Conservation (phyloP, 2,113 vertebrate species). For the Tylochromis polylepis region DNA sequence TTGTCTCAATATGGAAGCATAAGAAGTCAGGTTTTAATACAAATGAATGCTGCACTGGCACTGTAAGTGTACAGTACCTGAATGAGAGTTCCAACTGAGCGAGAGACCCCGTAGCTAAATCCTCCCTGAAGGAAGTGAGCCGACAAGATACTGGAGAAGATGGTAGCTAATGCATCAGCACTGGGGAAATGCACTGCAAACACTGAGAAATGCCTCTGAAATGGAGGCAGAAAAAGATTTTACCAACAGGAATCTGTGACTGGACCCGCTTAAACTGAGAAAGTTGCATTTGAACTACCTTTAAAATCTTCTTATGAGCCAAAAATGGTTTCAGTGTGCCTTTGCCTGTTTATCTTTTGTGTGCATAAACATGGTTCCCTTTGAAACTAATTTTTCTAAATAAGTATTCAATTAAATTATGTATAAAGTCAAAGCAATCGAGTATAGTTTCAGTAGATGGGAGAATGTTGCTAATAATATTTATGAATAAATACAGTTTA, state of each 20-base stretch:
- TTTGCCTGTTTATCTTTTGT: not conserved
- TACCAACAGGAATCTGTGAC: not conserved
- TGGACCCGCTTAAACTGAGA: not conserved
- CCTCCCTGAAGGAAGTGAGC: slow-evolving; percentile 75
- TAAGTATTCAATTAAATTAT: not conserved
- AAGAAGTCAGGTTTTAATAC: not conserved
- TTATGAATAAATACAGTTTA: not conserved
- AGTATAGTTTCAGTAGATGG: not conserved
- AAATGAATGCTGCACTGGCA: not conserved
- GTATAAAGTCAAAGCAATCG: not conserved
- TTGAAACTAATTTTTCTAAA: not conserved
- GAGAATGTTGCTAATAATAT: not conserved
- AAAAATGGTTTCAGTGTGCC: not conserved
- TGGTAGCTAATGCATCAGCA: slow-evolving; percentile 64
- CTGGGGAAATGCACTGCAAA: slow-evolving; percentile 75
- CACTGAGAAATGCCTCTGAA: slow-evolving; percentile 78
- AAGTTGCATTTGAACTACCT: not conserved
- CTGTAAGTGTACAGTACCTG: slow-evolving; percentile 36
- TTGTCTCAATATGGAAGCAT: not conserved
- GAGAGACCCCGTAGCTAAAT: slow-evolving; percentile 76
- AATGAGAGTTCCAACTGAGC: slow-evolving; percentile 67
- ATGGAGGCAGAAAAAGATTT: not conserved
- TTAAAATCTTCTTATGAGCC: not conserved
- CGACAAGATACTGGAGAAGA: slow-evolving; percentile 75
- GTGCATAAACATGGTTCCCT: not conserved